These are phyloP conservation scores for Teleiodes luculella DNA, from an alignment of 2,888 invertebrate species.

Conservation along the genomic window DNA sequence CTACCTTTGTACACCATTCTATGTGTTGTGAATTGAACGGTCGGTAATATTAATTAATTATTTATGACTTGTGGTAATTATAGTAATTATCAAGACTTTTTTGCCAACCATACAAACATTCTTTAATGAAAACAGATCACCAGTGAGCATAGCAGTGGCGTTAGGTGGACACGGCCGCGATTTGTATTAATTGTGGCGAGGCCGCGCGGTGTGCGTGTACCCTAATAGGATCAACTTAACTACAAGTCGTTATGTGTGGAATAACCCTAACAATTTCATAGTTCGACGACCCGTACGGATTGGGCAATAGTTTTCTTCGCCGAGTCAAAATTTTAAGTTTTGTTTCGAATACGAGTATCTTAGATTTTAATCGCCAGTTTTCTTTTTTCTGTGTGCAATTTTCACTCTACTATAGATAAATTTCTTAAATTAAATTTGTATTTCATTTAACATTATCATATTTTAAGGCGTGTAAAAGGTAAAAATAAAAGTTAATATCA, in stretches of 20 bases:
- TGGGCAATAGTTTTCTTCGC: no score
- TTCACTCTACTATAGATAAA: no score
- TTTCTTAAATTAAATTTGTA: no score
- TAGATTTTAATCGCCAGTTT: no score
- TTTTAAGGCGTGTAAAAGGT: not conserved
- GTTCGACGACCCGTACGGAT: no score
- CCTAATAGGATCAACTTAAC: not conserved
- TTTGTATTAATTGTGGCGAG: not conserved
- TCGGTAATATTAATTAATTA: no score
- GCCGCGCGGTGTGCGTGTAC: not conserved
- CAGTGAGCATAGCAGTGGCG: not conserved
- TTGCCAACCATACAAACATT: not conserved
- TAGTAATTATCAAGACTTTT: not conserved
- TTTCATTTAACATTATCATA: no score
- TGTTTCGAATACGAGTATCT: no score
- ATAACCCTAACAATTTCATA: no score
- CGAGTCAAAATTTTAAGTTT: no score
- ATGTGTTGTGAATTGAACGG: no score
- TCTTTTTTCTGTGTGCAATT: no score
- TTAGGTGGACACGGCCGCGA: not conserved
- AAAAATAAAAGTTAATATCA: not conserved
- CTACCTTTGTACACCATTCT: not conserved
- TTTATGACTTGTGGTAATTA: not conserved
- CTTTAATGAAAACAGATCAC: conserved; percentile 3
- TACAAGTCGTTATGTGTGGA: not conserved